Base-by-base conservation (phyloP, 2,113 vertebrate genomes). In the Stomatorhinus ivindoensis region DNA sequence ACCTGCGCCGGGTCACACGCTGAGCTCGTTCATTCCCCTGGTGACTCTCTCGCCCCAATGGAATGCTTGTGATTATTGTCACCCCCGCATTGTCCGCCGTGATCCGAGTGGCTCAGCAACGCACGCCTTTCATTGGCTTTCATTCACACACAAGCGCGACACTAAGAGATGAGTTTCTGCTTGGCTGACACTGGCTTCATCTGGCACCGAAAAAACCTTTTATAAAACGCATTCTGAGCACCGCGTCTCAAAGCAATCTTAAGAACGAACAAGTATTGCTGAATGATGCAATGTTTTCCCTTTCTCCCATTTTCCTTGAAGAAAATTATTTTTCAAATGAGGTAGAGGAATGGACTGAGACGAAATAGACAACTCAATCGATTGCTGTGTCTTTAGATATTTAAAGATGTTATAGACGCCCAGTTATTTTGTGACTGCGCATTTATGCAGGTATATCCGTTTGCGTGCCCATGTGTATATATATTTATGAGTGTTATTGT, bases 251-350 rank as follows among this genome's bases (percentile, higher is more conserved):
- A 31, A 44, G 51, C 35, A 51, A 87, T 35, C 87, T 42, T 55
- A 19, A 35, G 27, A 39, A 84, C 39, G 44, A 47, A 47, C 82
- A 46, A 46, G 44, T 42, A 42, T 42, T 80, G 73, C 31, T 39
- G 35, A 39, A 42, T 80, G 73, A 80, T 80, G 73, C 73, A 35
- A 80, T 80, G 35, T 42, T 80, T 80, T 80, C 35, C 17, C 2
- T 42, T 80, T 80, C 31, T 42, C 31, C 35, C 73, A 39, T 80
- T 80, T 80, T 80, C 13, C 73, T 80, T 80, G 13, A 80, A 69
- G 61, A 69, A 42, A 39, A 80, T 80, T 80, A 80, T 80, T 80
- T 80, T 80, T 80, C 61, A 80, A 80, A 80, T 80, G 31, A 42
- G 35, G 73, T 39, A 39, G 31, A 19, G 73, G 73, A 80, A 80